Conservation (phyloP, 2,888 invertebrate species). For the Galeruca laticollis region DNA sequence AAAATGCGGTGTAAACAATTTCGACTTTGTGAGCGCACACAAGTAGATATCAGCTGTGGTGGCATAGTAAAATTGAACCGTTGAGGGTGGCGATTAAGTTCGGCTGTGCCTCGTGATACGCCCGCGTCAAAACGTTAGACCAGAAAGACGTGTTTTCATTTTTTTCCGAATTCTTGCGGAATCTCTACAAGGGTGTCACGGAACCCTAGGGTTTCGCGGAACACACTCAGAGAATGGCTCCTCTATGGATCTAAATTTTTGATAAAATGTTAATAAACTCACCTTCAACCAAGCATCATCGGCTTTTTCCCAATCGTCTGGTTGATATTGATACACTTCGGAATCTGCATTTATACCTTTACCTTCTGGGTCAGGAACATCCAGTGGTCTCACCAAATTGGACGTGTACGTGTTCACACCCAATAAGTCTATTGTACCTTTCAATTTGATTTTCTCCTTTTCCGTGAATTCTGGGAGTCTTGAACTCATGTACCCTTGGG, state of each 20-base stretch:
- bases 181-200: too few species aligned
- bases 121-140: too few species aligned
- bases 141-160: too few species aligned
- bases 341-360: slow-evolving; percentile 20
- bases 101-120: too few species aligned
- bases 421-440: slow-evolving; percentile 66
- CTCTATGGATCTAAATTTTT: not conserved
- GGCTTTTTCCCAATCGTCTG: slow-evolving; percentile 24
- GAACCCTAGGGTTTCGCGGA: too few species aligned
- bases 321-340: slow-evolving; percentile 12
- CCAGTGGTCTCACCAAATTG: not conserved
- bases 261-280: slow-evolving; percentile 54
- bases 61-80: too few species aligned
- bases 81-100: too few species aligned
- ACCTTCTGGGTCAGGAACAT: slow-evolving; percentile 2
- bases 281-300: slow-evolving; percentile 19
- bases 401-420: slow-evolving; percentile 34
- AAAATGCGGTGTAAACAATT: too few species aligned
- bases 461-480: slow-evolving; percentile 73
- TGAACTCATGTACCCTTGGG: slow-evolving; percentile 72
- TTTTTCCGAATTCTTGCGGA: too few species aligned
- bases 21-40: too few species aligned
- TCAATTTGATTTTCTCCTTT: slow-evolving; percentile 72
- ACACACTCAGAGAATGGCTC: too few species aligned
- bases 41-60: too few species aligned